Base-by-base conservation (phyloP, 2,113 vertebrate species). In the Cottus gobio region DNA sequence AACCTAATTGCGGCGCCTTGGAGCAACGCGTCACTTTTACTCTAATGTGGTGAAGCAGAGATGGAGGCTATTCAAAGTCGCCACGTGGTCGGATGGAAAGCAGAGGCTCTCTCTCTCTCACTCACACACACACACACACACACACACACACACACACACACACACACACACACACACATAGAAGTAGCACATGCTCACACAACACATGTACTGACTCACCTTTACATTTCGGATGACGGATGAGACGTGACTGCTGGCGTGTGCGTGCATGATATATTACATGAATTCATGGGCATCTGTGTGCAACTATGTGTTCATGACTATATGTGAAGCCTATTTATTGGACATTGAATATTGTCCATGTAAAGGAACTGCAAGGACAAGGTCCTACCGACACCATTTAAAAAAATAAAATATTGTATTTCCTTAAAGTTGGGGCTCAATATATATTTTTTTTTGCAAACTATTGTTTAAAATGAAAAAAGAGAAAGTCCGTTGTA, bases 1-100 rank as follows among this genome's bases (percentile, higher is more conserved):
- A 74, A 80, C 73, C 83, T 91, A 91, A 91, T 91, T 90, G 91
- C 82, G 52, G 83, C 18, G 69, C 91, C 91, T 90, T 79, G 52
- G 78, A 91, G 86, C 87, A 60, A 82, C 56, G 66, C 80, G 64
- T 72, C 61, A 78, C 86, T 89, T 90, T 85, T 68, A 37, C 81
- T 86, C 90, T 89, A 91, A 90, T 92, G 87, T 79, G 58, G 82
- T 65, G 65, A 74, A 70, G 87, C 79, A 8, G 71, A 79, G 86
- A 86, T 82, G 86, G 89, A 82, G 83, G 86, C 85, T 90, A 82
- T 87, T 89, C 83, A 87, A 74, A 82, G 69, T 26, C 16, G 69
- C 60, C 70, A 56, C 1, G 52, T 72, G 78, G 66, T 64, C 6
- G 24, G 48, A 79, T 42, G 75, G 71, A 86, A 52, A 44, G 74